These are phyloP conservation scores for Ptychodera flava DNA, from an alignment of 35 echinoderm and acorn worm species.

Conservation along the genomic window DNA sequence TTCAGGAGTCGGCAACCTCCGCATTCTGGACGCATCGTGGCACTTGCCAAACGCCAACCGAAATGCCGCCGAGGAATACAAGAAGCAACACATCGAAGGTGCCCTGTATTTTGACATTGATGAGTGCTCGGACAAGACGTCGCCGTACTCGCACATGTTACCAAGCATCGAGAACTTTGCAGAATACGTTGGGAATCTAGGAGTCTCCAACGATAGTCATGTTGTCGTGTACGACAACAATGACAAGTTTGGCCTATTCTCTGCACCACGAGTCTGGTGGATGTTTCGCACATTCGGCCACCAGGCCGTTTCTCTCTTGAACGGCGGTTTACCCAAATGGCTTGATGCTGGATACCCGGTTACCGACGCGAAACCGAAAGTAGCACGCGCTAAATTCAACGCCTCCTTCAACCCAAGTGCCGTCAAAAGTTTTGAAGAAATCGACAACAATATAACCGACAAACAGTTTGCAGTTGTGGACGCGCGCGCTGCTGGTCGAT, in stretches of 20 bases:
- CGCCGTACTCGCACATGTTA: conserved; percentile 55
- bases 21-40: conserved; percentile 61
- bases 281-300: conserved; percentile 89
- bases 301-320: conserved; percentile 51
- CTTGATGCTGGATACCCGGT: conserved; percentile 55
- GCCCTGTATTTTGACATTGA: conserved; percentile 68
- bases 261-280: conserved; percentile 78
- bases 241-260: conserved; percentile 55
- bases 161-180: conserved; percentile 51
- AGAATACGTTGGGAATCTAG: conserved; percentile 49
- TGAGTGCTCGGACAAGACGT: conserved; percentile 16
- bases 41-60: conserved; percentile 28
- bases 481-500: conserved; percentile 46
- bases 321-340: conserved; percentile 78
- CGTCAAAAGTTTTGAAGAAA: conserved; percentile 69
- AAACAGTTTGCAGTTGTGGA: conserved; percentile 86
- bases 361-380: conserved; percentile 26
- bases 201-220: conserved; percentile 76
- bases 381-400: conserved; percentile 47
- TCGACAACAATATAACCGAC: conserved; percentile 47
- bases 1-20: conserved; percentile 32
- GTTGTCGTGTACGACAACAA: conserved; percentile 84
- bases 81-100: conserved; percentile 59
- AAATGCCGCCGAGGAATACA: conserved; percentile 49
- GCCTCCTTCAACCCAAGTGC: conserved; percentile 44